Evolutionary conservation across 2,113 vertebrate species (phyloP).

Genomic region (Tyto alba): DNA sequence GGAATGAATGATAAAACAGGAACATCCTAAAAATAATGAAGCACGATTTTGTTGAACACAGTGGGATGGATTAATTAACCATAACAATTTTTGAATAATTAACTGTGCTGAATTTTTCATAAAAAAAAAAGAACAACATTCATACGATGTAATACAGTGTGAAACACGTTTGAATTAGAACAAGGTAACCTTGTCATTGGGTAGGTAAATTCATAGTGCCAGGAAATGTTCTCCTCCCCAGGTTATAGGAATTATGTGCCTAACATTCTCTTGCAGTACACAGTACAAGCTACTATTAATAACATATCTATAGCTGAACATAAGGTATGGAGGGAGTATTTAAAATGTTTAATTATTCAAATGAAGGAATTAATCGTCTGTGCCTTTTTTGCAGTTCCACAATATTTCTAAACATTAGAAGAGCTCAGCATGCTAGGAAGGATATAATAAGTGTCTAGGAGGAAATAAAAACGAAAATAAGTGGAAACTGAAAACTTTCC

Average conservation of each 20-base stretch:
- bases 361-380: slow-evolving; percentile 56
- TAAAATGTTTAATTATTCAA: slow-evolving; percentile 72
- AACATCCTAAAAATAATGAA: background rate
- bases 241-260: slow-evolving; percentile 24
- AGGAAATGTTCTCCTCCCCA: slow-evolving; percentile 5
- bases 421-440: background rate
- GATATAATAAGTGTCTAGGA: background rate
- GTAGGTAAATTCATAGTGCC: slow-evolving; percentile 13
- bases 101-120: slow-evolving; percentile 16
- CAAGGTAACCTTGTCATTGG: background rate
- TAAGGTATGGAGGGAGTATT: slow-evolving; percentile 59
- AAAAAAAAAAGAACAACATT: background rate
- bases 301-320: slow-evolving; percentile 48
- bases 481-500: background rate
- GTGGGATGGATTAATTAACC: slow-evolving; percentile 13
- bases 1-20: background rate
- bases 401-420: slow-evolving; percentile 31
- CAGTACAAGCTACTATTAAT: slow-evolving; percentile 53
- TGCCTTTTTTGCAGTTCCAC: slow-evolving; percentile 32
- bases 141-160: background rate
- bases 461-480: slow-evolving; percentile 1
- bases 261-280: slow-evolving; percentile 39
- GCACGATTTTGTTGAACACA: background rate
- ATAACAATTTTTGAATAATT: background rate
- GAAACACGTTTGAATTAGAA: background rate